Evolutionary conservation across 2,797 vertebrate species (phyloP).

Genomic region (Poecilia wingei): DNA sequence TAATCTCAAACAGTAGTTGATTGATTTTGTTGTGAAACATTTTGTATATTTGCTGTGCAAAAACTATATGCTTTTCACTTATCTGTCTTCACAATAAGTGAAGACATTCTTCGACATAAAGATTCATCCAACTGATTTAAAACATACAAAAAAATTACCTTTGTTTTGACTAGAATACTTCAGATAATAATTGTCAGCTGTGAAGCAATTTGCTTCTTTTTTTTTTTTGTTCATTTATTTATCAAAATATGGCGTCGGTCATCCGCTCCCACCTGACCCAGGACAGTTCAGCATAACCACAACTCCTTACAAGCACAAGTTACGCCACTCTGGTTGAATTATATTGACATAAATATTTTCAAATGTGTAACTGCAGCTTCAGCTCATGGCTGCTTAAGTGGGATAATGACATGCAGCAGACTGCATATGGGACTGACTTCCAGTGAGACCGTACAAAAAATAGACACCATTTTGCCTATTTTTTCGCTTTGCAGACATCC

Average conservation of each 20-base stretch:
- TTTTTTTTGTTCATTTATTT: too few relatives aligned
- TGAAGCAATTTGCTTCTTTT: too few relatives aligned
- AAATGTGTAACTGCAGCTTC: background rate
- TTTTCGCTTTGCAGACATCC: background rate
- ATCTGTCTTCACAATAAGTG: background rate
- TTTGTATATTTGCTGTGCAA: background rate
- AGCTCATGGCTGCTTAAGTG: background rate
- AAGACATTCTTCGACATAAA: background rate
- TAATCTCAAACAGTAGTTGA: background rate
- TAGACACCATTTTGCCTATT: background rate
- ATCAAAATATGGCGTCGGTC: too few relatives aligned
- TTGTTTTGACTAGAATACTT: background rate
- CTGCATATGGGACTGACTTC: slow-evolving; percentile 18
- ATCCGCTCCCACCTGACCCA: background rate
- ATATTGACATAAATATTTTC: background rate
- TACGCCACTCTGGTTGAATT: background rate
- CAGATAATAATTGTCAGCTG: background rate
- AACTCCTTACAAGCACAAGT: background rate
- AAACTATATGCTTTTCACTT: background rate
- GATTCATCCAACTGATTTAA: background rate
- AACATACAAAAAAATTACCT: background rate
- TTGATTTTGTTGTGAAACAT: background rate
- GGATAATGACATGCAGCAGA: background rate
- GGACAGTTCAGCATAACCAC: background rate
- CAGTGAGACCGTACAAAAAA: background rate